These are phyloP conservation scores for Pedionomus torquatus DNA, from an alignment of 2,113 vertebrate genomes.

Conservation along the genomic window DNA sequence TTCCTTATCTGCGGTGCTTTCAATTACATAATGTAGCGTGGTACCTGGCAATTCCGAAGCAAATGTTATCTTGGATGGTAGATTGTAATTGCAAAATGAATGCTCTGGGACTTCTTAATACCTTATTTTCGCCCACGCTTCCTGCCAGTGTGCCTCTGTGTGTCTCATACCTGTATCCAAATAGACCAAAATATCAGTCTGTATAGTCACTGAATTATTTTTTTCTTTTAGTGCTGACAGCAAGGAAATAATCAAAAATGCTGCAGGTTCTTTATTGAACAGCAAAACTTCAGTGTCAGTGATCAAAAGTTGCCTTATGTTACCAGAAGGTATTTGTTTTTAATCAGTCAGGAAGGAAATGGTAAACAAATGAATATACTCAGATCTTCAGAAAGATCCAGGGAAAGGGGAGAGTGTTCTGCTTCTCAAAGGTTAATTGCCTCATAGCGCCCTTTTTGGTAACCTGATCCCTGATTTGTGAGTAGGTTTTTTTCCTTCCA, in stretches of 20 bases:
- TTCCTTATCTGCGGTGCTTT: conserved; percentile 5
- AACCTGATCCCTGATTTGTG: neutral
- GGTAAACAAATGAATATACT: neutral
- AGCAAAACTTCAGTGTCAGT: neutral
- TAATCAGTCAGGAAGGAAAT: neutral
- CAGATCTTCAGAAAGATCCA: neutral
- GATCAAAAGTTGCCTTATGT: neutral
- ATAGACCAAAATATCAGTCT: neutral
- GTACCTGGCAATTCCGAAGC: neutral
- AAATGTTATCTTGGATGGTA: neutral
- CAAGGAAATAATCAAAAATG: neutral
- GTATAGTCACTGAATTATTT: neutral
- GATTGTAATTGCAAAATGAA: conserved; percentile 37
- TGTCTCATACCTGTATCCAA: neutral
- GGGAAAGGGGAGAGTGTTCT: neutral
- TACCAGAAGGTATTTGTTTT: conserved; percentile 20
- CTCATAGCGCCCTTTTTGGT: neutral
- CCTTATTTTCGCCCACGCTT: neutral
- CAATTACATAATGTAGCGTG: neutral
- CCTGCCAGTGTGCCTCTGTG: neutral
- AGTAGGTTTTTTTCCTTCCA: neutral
- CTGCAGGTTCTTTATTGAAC: neutral
- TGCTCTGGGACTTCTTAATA: neutral
- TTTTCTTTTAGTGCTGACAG: neutral
- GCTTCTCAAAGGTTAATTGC: neutral